Conservation (phyloP, 2,113 vertebrate genomes). For the Syngnathus typhle region DNA sequence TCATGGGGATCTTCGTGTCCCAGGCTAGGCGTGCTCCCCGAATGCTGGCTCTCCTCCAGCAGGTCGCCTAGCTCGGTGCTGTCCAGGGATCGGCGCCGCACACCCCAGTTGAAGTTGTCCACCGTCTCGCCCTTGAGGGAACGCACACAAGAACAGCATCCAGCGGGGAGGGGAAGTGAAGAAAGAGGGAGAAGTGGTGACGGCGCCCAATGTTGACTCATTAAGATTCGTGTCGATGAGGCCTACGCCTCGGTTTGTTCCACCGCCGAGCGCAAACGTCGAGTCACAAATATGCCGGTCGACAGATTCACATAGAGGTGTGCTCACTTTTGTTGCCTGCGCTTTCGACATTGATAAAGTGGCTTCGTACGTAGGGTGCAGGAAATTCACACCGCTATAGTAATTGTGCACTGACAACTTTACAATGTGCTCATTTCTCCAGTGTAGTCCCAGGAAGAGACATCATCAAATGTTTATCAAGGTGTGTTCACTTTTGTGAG, state of each 20-base stretch:
- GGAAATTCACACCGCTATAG: not conserved
- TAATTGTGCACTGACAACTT: not conserved
- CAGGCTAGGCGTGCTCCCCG: conserved; percentile 87
- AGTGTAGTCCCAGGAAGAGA: not conserved
- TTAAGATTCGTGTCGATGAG: not conserved
- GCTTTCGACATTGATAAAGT: not conserved
- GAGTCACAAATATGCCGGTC: not conserved
- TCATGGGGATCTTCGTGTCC: conserved; percentile 85
- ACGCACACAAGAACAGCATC: conserved; percentile 24
- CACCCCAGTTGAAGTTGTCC: conserved; percentile 99
- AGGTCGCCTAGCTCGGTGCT: conserved; percentile 93
- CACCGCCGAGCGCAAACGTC: not conserved
- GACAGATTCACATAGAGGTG: not conserved
- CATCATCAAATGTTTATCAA: not conserved
- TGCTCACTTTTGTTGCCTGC: not conserved
- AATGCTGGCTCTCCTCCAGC: conserved; percentile 91
- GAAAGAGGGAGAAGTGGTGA: conserved; percentile 9
- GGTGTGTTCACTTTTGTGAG: not conserved
- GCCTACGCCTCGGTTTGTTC: not conserved
- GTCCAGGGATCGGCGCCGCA: conserved; percentile 92
- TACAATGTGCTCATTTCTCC: not conserved
- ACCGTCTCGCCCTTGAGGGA: conserved; percentile 87
- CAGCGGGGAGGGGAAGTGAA: conserved; percentile 12
- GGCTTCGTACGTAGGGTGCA: not conserved
- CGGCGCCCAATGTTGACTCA: conserved; percentile 4